Percentiles rank a stretch among this genome's conserved stretches.
phyloP scores from a whole-genome alignment of 2,888 invertebrate genomes.

The Mimumesa dahlbomi region DNA sequence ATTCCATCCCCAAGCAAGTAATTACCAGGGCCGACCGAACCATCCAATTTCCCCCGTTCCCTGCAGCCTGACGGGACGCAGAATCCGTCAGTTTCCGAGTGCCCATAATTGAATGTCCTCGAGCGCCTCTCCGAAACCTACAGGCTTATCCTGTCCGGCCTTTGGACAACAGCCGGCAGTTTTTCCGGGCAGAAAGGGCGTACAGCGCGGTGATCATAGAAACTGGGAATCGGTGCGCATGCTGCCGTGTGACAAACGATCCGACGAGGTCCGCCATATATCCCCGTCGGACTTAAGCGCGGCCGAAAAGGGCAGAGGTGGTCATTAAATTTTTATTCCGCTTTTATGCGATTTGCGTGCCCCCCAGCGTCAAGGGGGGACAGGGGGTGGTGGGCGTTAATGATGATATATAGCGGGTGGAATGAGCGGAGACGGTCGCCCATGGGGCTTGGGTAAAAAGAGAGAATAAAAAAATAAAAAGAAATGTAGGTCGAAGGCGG shows the following conservation, averaged over 20 bases:
- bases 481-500: not conserved
- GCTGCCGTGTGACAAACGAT: constrained; percentile 55
- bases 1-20: too few species aligned
- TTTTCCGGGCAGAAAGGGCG: not conserved
- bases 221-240: constrained; percentile 13
- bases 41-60: too few species aligned
- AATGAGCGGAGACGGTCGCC: constrained; percentile 5
- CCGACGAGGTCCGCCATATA: constrained; percentile 38
- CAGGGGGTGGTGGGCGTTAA: constrained; percentile 24
- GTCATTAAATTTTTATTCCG: constrained; percentile 65
- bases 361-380: constrained; percentile 8
- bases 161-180: constrained; percentile 5
- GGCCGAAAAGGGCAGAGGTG: constrained; percentile 50
- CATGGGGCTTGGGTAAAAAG: constrained; percentile 28
- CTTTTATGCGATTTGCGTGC: constrained; percentile 65
- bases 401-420: constrained; percentile 56
- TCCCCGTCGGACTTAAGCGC: constrained; percentile 55
- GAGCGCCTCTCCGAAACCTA: constrained; percentile 10
- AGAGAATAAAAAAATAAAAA: constrained; percentile 11
- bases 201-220: constrained; percentile 8
- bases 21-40: too few species aligned
- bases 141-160: constrained; percentile 17
- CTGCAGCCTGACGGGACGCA: too few species aligned
- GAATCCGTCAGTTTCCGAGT: too few species aligned
- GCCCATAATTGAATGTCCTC: constrained; percentile 28